Percentiles rank a stretch among this genome's conserved stretches.
Conservation (phyloP, 2,888 invertebrate species). For the Meliscaeva auricollis region DNA sequence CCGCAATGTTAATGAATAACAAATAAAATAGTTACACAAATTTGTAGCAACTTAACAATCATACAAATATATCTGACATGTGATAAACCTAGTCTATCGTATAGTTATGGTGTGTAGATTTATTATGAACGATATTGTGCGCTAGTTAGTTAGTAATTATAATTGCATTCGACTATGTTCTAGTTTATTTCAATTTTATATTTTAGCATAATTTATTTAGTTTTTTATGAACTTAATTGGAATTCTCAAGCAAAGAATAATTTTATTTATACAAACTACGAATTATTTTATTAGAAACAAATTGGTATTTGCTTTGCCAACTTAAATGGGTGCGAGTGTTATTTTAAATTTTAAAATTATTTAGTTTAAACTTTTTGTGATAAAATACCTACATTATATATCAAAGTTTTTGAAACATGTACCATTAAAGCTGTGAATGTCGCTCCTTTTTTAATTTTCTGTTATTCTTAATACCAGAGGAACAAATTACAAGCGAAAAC, state of each 20-base stretch:
- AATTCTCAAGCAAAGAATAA: not conserved
- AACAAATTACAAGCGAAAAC: too few species aligned
- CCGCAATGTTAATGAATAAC: not conserved
- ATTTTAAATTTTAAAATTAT: not conserved
- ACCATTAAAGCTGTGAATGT: too few species aligned
- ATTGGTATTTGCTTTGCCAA: not conserved
- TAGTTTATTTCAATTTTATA: not conserved
- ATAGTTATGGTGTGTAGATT: not conserved
- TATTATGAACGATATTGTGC: constrained; percentile 2
- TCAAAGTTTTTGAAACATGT: not conserved
- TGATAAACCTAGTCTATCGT: not conserved
- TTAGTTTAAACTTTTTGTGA: not conserved
- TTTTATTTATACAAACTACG: not conserved
- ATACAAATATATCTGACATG: not conserved
- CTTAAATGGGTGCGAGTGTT: not conserved
- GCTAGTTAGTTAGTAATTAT: not conserved
- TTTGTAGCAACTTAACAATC: too few species aligned
- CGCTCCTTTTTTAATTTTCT: too few species aligned
- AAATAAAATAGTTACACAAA: not conserved
- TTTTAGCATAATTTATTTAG: not conserved
- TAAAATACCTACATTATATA: not conserved
- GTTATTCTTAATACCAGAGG: too few species aligned
- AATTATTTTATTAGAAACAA: not conserved
- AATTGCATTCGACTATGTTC: not conserved
- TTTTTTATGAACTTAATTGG: not conserved